Evolutionary conservation across 1,140 invertebrate species (phyloP), one percentile per base, ranked within the genome.

Genomic region (Neodiprion virginianus): DNA sequence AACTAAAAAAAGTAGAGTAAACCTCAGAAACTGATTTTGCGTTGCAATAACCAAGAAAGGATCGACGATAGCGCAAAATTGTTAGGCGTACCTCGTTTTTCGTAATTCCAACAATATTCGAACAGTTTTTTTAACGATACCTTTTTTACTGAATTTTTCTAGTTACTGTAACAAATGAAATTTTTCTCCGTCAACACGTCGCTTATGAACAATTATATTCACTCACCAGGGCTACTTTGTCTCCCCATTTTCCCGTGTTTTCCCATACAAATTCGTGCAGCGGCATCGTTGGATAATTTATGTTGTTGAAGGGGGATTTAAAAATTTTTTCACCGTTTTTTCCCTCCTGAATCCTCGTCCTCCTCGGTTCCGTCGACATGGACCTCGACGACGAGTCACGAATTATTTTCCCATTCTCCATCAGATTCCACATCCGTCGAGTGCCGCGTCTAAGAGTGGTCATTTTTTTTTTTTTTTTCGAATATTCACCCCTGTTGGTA

Each of bases 211-310:
- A 40, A 40, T 40, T 40, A 40, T 40, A 40, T 40, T 40, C 28
- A 89, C 91, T 89, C 84, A 94, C 93, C 81, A 92, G 76, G 23
- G 91, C 90, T 0, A 90, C 89, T 74, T 89, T 88, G 68, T 93
- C 88, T 0, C 90, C 86, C 89, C 90, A 93, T 81, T 88, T 89
- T 1, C 92, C 90, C 12, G 92, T 77, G 80, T 92, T 89, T 23
- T 89, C 83, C 92, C 92, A 94, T 1, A 94, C 82, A 74, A 90
- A 93, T 67, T 94, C 91, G n/a, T 90, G 86, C 12, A 94, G n/a
- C 0, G 89, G 89, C 1, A 85, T 76, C 75, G 92, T 89, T 0
- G 90, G 91, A 69, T 90, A 84, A 12, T 91, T 74, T 47, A 88
- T 84, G 1, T 89, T 17, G 5, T 5, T 88, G 73, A 83, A 90